Base-by-base conservation (phyloP, 2,888 invertebrate genomes). In the Synanthedon formicaeformis region DNA sequence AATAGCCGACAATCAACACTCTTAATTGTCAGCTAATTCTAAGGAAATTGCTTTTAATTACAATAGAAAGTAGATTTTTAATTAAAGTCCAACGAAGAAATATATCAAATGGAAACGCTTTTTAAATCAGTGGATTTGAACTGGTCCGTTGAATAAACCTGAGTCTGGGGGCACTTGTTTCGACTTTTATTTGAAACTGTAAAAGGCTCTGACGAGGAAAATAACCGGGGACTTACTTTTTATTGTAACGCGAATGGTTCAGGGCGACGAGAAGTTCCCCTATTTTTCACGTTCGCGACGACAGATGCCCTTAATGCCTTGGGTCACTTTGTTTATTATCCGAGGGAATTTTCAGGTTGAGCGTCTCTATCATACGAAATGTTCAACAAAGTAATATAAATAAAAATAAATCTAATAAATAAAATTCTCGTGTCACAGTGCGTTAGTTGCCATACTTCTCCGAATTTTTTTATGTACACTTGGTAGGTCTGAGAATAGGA, bases 201-300 rank as follows among this genome's bases (percentile, higher is more conserved):
- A 67, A 70, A 67, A 66, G 61, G 60, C 62, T 61, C 57, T 60
- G 59, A 60, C 57, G 62, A 62, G 65, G 60, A 66, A 66, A 66
- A 69, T 64, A 64, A 62, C 56, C 54, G 52, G 54, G 54, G 61
- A 62, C 67, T 66, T 65, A 68, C 64, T 66, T 75, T 72, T 75
- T 73, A 75, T 75, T 69, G 69, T 66, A 67, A 71, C 65, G 63
- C 59, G 67, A 67, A 72, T 68, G 65, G 66, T 62, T 59, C 55
- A 61, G 60, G 64, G 63, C 58, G 60, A 41, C 34, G 58, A 52
- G 63, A 60, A 65, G 57, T 64, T 71, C 69, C 62, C 63, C 64
- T 71, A 66, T 68, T 70, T 70, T 73, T 66, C 71, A 66, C 64
- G 63, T 65, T 65, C 59, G 53, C 58, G 58, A 61, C 67, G 60